Evolutionary conservation across 2,797 vertebrate species (phyloP).

Genomic region (Allochrocebus solatus): DNA sequence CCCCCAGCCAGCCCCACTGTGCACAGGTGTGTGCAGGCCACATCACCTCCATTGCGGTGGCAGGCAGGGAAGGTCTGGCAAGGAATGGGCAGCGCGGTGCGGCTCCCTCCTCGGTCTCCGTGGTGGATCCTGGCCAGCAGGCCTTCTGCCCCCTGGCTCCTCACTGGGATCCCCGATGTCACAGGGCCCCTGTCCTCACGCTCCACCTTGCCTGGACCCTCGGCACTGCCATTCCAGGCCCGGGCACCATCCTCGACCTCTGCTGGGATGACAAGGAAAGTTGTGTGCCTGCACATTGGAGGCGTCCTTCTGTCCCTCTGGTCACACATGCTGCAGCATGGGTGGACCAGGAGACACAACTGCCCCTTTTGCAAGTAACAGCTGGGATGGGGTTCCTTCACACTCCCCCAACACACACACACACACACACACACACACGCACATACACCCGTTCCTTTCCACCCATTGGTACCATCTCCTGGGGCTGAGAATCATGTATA

Average conservation of each 20-base stretch:
- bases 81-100: conserved; percentile 90
- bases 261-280: conserved; percentile 71
- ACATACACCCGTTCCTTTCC: background rate
- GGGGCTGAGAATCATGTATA: background rate
- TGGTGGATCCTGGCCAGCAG: conserved; percentile 84
- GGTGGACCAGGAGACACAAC: background rate
- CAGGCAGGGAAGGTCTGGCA: conserved; percentile 95
- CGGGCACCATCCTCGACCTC: conserved; percentile 85
- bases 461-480: background rate
- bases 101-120: conserved; percentile 67
- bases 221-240: conserved; percentile 88
- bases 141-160: conserved; percentile 83
- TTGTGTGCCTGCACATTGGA: background rate
- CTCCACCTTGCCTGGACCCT: conserved; percentile 87
- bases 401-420: background rate
- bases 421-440: background rate
- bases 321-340: background rate
- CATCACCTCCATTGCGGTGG: conserved; percentile 91
- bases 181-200: conserved; percentile 86
- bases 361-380: background rate
- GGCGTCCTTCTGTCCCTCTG: background rate
- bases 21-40: background rate
- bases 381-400: background rate
- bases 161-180: conserved; percentile 90
- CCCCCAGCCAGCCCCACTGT: background rate